These are phyloP conservation scores for Tetrao urogallus DNA, from an alignment of 2,113 vertebrate genomes.

Conservation along the genomic window DNA sequence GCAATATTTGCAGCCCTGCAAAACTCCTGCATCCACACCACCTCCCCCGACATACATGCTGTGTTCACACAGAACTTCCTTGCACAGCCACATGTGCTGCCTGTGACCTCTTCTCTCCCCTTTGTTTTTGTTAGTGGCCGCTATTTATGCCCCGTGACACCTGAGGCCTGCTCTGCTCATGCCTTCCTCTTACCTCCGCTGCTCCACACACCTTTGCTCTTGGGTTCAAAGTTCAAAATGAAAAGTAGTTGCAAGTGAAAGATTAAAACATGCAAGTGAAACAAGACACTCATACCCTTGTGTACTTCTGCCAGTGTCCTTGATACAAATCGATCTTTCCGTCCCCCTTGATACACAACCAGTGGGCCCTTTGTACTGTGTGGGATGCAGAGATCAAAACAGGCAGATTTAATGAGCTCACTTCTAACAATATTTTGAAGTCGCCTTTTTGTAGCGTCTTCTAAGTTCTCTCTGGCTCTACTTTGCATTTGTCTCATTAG, in stretches of 20 bases:
- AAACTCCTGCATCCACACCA: not conserved
- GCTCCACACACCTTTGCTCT: not conserved
- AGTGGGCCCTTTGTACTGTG: constrained; percentile 45
- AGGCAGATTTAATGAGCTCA: constrained; percentile 47
- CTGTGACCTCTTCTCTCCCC: not conserved
- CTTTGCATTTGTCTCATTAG: constrained; percentile 53
- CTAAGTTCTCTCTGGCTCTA: constrained; percentile 50
- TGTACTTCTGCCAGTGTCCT: not conserved
- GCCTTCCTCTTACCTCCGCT: not conserved
- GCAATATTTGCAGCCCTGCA: not conserved
- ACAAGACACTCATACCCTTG: constrained; percentile 36
- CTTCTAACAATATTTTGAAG: constrained; percentile 53
- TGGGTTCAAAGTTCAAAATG: constrained; percentile 11
- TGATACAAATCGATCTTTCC: constrained; percentile 47
- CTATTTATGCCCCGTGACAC: not conserved
- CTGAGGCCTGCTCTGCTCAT: not conserved
- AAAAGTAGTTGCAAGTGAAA: constrained; percentile 19
- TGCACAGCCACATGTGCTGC: not conserved
- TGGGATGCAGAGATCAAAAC: constrained; percentile 63
- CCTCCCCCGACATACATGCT: not conserved
- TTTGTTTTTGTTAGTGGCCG: not conserved
- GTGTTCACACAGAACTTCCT: constrained; percentile 24
- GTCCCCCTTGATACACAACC: not conserved
- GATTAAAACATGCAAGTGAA: constrained; percentile 14
- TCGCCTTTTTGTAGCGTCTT: constrained; percentile 25